These are phyloP conservation scores for Lanius ludovicianus DNA, from an alignment of 2,113 vertebrate species.

Conservation along the genomic window DNA sequence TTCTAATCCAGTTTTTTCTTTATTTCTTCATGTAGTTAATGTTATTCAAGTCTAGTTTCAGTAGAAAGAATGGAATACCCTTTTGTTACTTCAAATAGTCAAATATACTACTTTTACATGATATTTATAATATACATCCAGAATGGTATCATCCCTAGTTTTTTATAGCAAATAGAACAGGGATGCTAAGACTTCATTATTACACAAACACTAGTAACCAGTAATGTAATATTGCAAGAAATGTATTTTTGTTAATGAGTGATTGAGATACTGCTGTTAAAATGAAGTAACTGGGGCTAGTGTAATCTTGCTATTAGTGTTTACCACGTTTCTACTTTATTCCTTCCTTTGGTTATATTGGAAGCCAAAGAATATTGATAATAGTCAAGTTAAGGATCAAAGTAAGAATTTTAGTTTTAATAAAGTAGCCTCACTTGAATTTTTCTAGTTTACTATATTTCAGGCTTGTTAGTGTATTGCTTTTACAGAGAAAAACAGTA, in stretches of 20 bases:
- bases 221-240: not conserved
- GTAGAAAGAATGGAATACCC: not conserved
- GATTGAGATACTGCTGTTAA: not conserved
- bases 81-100: not conserved
- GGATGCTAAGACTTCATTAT: not conserved
- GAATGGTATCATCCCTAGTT: not conserved
- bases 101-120: not conserved
- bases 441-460: not conserved
- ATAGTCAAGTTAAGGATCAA: not conserved
- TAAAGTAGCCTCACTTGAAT: not conserved
- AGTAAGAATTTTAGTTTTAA: not conserved
- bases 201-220: not conserved
- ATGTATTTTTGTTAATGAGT: not conserved
- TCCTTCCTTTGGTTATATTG: not conserved
- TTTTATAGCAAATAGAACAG: not conserved
- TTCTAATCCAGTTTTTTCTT: not conserved
- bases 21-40: not conserved
- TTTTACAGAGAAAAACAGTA: not conserved
- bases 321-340: not conserved
- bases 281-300: not conserved
- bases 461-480: not conserved
- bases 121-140: not conserved
- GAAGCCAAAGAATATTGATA: not conserved
- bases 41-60: not conserved
- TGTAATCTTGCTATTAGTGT: not conserved